Conservation (phyloP, 1,140 invertebrate species). For the Bemisia tabaci region DNA sequence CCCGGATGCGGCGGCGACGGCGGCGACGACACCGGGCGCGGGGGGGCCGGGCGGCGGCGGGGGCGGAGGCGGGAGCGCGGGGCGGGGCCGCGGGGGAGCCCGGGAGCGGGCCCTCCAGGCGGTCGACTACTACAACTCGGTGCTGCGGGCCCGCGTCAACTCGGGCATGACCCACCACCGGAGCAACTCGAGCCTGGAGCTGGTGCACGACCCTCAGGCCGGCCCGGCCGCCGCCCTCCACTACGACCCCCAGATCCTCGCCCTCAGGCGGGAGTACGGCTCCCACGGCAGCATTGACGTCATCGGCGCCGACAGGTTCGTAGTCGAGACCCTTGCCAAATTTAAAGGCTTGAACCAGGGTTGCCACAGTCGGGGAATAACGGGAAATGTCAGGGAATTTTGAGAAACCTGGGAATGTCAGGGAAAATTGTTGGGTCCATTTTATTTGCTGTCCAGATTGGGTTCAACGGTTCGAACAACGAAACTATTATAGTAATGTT, state of each 20-base stretch:
- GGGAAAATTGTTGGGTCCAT: no score
- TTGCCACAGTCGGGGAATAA: no score
- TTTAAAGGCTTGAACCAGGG: no score
- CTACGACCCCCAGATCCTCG: constrained; percentile 6
- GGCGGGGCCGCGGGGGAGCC: constrained; percentile 15
- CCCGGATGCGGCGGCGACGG: not conserved
- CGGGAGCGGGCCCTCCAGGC: constrained; percentile 33
- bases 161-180: constrained; percentile 30
- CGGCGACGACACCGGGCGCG: not conserved
- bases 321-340: constrained; percentile 37
- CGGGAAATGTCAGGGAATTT: no score
- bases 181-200: constrained; percentile 52
- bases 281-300: constrained; percentile 53
- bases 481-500: no score
- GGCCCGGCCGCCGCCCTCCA: constrained; percentile 9
- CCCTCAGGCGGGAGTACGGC: constrained; percentile 40
- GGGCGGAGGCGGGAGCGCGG: constrained; percentile 10
- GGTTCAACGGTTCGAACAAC: no score
- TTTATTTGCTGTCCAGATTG: no score
- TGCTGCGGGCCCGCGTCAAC: constrained; percentile 28
- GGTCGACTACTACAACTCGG: constrained; percentile 36
- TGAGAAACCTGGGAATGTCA: no score
- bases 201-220: constrained; percentile 38
- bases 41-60: no score
- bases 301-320: constrained; percentile 35